phyloP scores from a whole-genome alignment of 2,113 vertebrate genomes.

The Galbula dea region DNA sequence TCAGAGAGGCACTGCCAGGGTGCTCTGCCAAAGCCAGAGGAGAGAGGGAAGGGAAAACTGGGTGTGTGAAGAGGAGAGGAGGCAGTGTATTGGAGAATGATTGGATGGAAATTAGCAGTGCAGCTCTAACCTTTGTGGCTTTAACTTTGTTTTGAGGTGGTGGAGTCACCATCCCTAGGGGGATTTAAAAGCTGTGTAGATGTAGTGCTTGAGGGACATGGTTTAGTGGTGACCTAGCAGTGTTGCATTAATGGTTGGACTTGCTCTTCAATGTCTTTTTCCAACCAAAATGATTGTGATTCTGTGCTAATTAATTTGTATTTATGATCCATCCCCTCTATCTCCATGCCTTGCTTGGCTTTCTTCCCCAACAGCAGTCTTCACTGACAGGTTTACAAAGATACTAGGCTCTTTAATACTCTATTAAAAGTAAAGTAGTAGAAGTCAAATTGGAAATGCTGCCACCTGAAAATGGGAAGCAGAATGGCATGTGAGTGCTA shows the following conservation, averaged over 20 bases:
- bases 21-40: background rate
- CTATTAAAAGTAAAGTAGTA: background rate
- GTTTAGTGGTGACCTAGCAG: too few species aligned
- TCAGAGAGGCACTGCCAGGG: background rate
- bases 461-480: background rate
- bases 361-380: background rate
- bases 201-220: too few species aligned
- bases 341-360: background rate
- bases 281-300: too few species aligned
- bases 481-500: background rate
- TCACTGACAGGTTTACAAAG: background rate
- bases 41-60: background rate
- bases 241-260: too few species aligned
- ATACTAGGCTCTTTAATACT: background rate
- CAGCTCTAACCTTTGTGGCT: too few species aligned
- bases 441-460: background rate
- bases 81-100: too few species aligned
- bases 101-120: too few species aligned
- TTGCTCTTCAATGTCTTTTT: too few species aligned
- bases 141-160: too few species aligned
- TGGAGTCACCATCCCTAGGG: too few species aligned
- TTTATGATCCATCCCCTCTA: background rate
- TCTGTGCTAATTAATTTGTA: background rate
- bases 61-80: background rate
- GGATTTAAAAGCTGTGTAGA: too few species aligned